Conservation (phyloP, 2,888 invertebrate genomes). For the Cheilosia impressa region DNA sequence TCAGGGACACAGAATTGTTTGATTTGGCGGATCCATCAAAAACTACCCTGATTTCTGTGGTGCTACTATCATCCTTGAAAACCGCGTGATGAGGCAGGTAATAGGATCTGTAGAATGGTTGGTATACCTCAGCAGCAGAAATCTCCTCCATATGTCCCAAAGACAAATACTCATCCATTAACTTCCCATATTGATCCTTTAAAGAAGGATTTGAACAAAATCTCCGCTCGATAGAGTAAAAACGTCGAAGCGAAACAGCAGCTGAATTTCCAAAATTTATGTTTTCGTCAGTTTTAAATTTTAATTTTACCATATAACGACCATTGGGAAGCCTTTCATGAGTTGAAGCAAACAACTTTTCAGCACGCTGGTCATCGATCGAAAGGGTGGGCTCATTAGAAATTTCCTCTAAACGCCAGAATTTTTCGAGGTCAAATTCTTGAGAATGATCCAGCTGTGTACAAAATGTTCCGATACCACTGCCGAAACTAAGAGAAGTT, state of each 20-base stretch:
- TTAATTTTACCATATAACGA: constrained; percentile 1
- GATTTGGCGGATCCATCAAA: too few species aligned
- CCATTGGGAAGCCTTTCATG: neutral
- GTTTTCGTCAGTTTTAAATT: neutral
- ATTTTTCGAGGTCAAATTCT: constrained; percentile 12
- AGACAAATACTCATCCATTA: neutral
- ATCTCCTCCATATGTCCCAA: constrained; percentile 1
- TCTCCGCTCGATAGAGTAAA: neutral
- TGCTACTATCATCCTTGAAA: too few species aligned
- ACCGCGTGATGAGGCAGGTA: constrained; percentile 58
- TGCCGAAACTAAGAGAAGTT: neutral
- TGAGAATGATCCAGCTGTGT: neutral
- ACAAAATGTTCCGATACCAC: neutral
- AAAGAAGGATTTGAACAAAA: neutral
- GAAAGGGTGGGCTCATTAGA: neutral
- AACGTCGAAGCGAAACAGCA: neutral
- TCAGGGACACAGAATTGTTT: too few species aligned
- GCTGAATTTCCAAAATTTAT: neutral
- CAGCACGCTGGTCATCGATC: constrained; percentile 5
- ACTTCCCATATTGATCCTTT: neutral
- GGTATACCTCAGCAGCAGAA: neutral
- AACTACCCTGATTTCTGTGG: too few species aligned
- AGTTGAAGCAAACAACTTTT: neutral
- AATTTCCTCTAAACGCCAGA: constrained; percentile 4
- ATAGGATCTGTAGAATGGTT: neutral